These are phyloP conservation scores for Choloepus hoffmanni DNA, from an alignment of 2,113 vertebrate species.

Conservation along the genomic window DNA sequence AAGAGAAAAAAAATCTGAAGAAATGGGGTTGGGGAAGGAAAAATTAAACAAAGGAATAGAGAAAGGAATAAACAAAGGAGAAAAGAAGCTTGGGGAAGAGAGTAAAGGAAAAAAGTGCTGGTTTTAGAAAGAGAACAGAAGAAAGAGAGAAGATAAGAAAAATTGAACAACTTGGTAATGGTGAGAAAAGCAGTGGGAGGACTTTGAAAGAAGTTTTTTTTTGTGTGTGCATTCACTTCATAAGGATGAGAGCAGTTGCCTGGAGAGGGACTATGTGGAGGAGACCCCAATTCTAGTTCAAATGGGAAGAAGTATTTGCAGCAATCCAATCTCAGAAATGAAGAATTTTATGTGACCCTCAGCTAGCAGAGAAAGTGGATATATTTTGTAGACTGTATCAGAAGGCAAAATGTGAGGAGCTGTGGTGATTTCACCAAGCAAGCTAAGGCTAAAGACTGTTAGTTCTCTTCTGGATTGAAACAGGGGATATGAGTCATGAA, in stretches of 20 bases:
- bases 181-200: not conserved
- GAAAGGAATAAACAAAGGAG: not conserved
- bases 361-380: slow-evolving; percentile 39
- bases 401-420: not conserved
- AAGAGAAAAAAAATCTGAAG: not conserved
- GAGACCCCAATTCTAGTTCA: slow-evolving; percentile 39
- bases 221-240: not conserved
- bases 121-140: not conserved
- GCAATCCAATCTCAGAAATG: slow-evolving; percentile 47
- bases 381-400: not conserved
- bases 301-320: not conserved
- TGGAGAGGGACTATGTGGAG: not conserved
- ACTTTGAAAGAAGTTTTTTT: not conserved
- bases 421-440: not conserved
- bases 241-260: not conserved
- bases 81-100: not conserved
- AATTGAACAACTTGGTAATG: not conserved
- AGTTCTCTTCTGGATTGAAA: not conserved
- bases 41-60: not conserved
- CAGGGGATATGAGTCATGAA: not conserved
- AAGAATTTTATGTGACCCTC: not conserved
- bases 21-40: not conserved
- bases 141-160: slow-evolving; percentile 39
- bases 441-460: not conserved
- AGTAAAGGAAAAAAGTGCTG: not conserved